A percentile compares a stretch with the other conserved stretches of the same genome.
These are phyloP conservation scores for Aelia acuminata DNA, from an alignment of 2,888 invertebrate species.

Conservation along the genomic window DNA sequence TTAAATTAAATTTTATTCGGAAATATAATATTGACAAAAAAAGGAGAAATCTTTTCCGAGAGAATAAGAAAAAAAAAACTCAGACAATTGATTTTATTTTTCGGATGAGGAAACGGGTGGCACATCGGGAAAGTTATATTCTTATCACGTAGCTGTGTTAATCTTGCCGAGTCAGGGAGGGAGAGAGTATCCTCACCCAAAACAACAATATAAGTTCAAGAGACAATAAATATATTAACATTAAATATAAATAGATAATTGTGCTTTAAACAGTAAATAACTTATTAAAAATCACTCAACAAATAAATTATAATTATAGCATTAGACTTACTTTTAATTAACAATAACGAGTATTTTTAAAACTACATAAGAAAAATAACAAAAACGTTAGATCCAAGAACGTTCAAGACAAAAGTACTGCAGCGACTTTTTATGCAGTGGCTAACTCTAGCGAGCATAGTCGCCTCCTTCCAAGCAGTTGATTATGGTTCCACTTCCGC, in stretches of 20 bases:
- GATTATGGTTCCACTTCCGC: not conserved
- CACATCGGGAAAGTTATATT: constrained; percentile 12
- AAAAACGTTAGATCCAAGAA: no score
- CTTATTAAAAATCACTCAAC: no score
- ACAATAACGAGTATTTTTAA: no score
- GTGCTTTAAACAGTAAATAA: no score
- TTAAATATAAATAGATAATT: no score
- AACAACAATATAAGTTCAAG: constrained; percentile 3
- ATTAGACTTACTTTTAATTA: no score
- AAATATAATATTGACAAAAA: no score
- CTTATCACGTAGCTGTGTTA: constrained; percentile 7
- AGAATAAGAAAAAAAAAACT: not conserved
- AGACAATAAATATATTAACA: no score
- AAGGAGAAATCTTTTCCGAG: not conserved
- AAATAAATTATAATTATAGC: no score
- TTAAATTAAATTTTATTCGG: no score
- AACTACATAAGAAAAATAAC: no score
- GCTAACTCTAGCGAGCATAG: not conserved
- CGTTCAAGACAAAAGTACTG: no score
- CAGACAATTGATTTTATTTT: not conserved
- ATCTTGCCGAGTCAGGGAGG: not conserved
- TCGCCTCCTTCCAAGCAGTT: not conserved
- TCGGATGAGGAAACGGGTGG: not conserved
- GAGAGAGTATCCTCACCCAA: not conserved
- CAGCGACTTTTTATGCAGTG: not conserved